Evolutionary conservation across 2,797 vertebrate species (phyloP).

Genomic region (Ispidina picta): DNA sequence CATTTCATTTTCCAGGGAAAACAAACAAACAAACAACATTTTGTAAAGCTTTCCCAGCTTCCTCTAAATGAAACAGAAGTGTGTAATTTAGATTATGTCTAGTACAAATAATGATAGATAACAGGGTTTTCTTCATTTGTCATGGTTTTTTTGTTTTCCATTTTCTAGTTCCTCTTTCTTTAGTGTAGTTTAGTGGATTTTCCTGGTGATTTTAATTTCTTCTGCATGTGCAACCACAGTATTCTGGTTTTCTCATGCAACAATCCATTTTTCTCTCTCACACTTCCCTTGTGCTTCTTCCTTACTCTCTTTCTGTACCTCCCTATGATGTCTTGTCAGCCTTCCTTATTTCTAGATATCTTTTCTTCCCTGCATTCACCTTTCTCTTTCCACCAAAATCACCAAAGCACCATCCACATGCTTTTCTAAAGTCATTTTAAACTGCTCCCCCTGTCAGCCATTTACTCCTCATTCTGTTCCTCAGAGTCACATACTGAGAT

Average conservation of each 20-base stretch:
- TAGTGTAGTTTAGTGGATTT: not conserved
- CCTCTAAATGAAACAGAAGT: not conserved
- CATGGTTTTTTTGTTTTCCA: rapidly evolving
- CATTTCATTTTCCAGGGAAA: not conserved
- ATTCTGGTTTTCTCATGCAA: not conserved
- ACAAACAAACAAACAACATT: not conserved
- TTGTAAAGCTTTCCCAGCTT: not conserved
- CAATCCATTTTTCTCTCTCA: not conserved
- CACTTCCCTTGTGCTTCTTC: not conserved
- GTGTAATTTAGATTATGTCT: not conserved
- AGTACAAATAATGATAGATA: not conserved
- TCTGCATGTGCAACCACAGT: not conserved
- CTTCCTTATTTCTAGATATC: not conserved
- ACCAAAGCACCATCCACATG: not conserved
- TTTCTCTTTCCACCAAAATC: not conserved
- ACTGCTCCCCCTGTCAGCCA: not conserved
- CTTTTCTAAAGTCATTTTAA: not conserved
- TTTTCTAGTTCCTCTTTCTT: not conserved
- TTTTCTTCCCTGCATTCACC: not conserved
- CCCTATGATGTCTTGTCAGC: not conserved
- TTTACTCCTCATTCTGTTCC: not conserved
- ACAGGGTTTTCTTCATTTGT: not conserved
- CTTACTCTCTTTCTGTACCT: not conserved
- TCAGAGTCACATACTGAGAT: not conserved
- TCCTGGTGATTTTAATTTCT: not conserved